Percentiles rank a stretch among this genome's conserved stretches.
Evolutionary conservation across 2,797 vertebrate species (phyloP).

Genomic region (Squalus acanthias): DNA sequence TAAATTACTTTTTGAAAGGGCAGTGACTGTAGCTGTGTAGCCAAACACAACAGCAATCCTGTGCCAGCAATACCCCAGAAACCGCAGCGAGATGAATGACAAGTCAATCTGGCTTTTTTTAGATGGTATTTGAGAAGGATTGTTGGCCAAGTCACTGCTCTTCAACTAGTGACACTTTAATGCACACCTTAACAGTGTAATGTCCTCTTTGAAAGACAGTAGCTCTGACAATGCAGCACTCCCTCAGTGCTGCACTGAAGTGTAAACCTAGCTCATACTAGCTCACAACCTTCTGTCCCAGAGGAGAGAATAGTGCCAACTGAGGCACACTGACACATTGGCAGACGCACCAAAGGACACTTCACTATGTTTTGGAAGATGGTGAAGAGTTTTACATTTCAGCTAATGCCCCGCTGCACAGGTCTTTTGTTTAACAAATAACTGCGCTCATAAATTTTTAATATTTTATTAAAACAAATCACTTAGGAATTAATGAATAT

Average conservation of each 20-base stretch:
- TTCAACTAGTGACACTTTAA: not conserved
- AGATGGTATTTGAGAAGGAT: not conserved
- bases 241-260: not conserved
- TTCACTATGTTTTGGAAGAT: not conserved
- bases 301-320: not conserved
- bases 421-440: constrained; percentile 8
- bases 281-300: not conserved
- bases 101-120: not conserved
- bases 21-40: not conserved
- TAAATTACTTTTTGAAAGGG: not conserved
- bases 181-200: not conserved
- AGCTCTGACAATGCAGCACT: not conserved
- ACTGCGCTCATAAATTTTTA: constrained; percentile 14
- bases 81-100: not conserved
- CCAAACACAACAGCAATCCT: not conserved
- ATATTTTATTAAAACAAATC: constrained; percentile 35
- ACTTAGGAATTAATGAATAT: constrained; percentile 33
- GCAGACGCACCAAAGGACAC: not conserved
- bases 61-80: not conserved
- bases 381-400: not conserved
- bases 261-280: not conserved
- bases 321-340: not conserved
- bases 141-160: not conserved
- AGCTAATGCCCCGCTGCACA: not conserved
- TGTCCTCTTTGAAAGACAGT: not conserved